Evolutionary conservation across 2,888 invertebrate species (phyloP).

Genomic region (Eupithecia vulgata): DNA sequence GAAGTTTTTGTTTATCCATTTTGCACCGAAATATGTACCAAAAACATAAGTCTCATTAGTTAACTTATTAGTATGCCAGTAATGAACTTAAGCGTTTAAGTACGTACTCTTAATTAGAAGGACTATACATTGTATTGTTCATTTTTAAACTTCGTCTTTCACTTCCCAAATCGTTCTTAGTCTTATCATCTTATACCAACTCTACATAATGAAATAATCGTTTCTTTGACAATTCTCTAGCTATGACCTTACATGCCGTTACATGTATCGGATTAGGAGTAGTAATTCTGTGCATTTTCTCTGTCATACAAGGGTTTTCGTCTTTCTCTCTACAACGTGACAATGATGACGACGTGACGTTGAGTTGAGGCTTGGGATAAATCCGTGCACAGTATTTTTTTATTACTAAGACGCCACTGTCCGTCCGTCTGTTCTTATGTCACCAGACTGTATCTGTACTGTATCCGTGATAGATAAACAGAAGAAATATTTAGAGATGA

Average conservation of each 20-base stretch:
- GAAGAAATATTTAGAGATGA: too few relatives aligned
- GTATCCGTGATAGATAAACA: too few relatives aligned
- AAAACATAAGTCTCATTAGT: not conserved
- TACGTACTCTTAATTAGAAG: not conserved
- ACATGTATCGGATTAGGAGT: too few relatives aligned
- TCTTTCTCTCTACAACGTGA: not conserved
- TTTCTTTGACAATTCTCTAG: not conserved
- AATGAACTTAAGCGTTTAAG: not conserved
- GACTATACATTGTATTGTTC: not conserved
- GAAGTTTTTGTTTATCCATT: constrained; percentile 1
- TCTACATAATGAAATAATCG: not conserved
- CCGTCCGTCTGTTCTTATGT: too few relatives aligned
- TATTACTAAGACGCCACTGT: too few relatives aligned
- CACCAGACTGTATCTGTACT: too few relatives aligned
- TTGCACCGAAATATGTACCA: not conserved
- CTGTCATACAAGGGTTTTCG: not conserved
- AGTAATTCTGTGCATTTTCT: not conserved
- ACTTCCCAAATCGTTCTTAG: not conserved
- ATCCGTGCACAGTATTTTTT: too few relatives aligned
- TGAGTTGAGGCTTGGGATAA: too few relatives aligned
- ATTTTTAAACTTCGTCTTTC: not conserved
- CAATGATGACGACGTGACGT: too few relatives aligned
- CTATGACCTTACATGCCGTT: too few relatives aligned
- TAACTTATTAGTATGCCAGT: not conserved
- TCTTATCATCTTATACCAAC: not conserved